Evolutionary conservation across 1,140 invertebrate species (phyloP), one percentile per base, ranked within the genome.

Genomic region (Thrips palmi): DNA sequence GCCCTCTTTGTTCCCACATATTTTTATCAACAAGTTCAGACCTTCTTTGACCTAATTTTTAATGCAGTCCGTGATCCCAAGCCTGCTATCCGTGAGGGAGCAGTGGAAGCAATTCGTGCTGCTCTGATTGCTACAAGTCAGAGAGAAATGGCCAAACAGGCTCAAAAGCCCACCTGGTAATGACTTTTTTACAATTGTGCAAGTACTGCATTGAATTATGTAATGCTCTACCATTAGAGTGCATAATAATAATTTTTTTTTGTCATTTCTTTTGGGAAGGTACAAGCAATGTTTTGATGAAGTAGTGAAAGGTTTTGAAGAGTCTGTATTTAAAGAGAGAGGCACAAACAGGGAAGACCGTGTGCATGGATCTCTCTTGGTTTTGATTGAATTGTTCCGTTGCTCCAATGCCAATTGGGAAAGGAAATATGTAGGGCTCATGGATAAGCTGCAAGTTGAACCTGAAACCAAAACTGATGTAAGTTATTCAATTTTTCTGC

Each of bases 1-100:
- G 94, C 94, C 8, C 75, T 89, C 12, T 85, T 85, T 10, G 88
- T 93, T 60, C 92, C 92, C 2, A 96, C 92, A 11, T 94, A 93
- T 58, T 99, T 99, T 58, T 97, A 94, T 55, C 91, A 97, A 61
- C 87, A 94, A 68, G 86, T 96, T 0, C 84, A 85, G 12, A 77
- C 77, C 32, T 97, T 97, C 58, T 97, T 97, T 58, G 91, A 97
- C 42, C 68, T 84, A 24, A 94, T 97, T 41, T 91, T 97, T 48
- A 80, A 80, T 49, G 86, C 87, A 2, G 72, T 97, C 21, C 71
- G 81, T 40, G 91, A 97, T 62, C 76, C 84, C 0, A 94, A 96
- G 60, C 72, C 82, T n/a, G 69, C 74, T 11, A 86, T 97, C 41
- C 64, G 93, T 33, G 87, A 97, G 58, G 78, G 78, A 4, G 91